A percentile compares a stretch with the other conserved stretches of the same genome.
phyloP scores from a whole-genome alignment of 1,140 invertebrate species.

The Sarcophaga bullata region DNA sequence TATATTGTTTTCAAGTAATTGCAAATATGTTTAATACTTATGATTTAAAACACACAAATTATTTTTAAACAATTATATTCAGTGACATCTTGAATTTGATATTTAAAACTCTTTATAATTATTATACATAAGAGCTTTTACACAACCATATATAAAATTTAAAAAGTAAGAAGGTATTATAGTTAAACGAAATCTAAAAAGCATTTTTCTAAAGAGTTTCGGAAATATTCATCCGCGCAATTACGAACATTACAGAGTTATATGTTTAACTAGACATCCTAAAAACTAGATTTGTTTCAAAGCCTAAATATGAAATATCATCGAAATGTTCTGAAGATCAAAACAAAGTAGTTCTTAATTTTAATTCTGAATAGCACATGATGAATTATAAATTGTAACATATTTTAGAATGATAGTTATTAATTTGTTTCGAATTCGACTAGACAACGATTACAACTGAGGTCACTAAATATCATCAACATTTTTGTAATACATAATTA shows the following conservation, averaged over 20 bases:
- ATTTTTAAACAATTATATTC: conserved; percentile 14
- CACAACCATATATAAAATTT: conserved; percentile 13
- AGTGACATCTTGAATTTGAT: conserved; percentile 15
- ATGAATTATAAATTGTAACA: too few species aligned
- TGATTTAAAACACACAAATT: conserved; percentile 20
- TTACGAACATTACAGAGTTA: too few species aligned
- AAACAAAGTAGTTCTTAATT: too few species aligned
- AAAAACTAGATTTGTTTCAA: too few species aligned
- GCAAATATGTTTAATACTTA: neutral
- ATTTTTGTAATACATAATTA: neutral
- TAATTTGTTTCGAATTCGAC: neutral
- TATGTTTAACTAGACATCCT: too few species aligned
- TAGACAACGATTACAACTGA: neutral
- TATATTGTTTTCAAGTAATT: conserved; percentile 10
- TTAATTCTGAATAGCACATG: too few species aligned
- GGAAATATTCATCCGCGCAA: too few species aligned
- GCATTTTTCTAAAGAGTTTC: too few species aligned
- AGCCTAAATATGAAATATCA: too few species aligned
- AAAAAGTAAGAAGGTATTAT: neutral
- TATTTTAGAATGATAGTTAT: neutral
- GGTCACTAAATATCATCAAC: conserved; percentile 20
- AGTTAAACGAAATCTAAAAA: too few species aligned
- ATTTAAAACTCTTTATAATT: neutral
- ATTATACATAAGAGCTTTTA: neutral
- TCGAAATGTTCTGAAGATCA: too few species aligned